These are phyloP conservation scores for Rousettus leschenaultii DNA, from an alignment of 2,113 vertebrate species.

Conservation along the genomic window DNA sequence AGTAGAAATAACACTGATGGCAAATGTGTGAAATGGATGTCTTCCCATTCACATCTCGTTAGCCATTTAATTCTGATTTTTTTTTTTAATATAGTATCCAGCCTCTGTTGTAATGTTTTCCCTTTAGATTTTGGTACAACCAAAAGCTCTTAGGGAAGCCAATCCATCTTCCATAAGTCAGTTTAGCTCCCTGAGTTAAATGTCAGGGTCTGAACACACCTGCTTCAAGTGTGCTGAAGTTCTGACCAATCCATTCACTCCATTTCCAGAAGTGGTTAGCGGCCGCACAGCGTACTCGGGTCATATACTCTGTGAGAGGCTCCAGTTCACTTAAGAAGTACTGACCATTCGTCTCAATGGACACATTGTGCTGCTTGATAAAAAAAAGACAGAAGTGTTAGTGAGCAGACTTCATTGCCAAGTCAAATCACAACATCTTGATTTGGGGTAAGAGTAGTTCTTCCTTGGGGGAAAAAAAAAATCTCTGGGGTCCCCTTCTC, in stretches of 20 bases:
- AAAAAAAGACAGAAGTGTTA: background rate
- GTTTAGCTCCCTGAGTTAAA: background rate
- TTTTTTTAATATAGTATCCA: background rate
- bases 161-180: background rate
- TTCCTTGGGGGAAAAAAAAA: background rate
- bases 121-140: background rate
- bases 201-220: conserved; percentile 62
- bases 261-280: conserved; percentile 81
- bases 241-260: conserved; percentile 72
- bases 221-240: conserved; percentile 72
- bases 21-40: background rate
- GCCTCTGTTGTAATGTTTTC: background rate
- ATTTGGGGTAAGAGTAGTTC: background rate
- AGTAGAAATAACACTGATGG: background rate
- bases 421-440: background rate
- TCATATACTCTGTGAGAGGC: conserved; percentile 60
- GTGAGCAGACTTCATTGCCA: background rate
- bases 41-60: background rate
- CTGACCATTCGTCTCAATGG: background rate
- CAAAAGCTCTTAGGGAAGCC: background rate
- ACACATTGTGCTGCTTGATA: conserved; percentile 71
- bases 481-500: background rate
- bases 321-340: conserved; percentile 51
- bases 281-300: conserved; percentile 68
- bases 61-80: background rate